Base-by-base conservation (phyloP, 1,140 invertebrate genomes). In the Acromyrmex echinatior region DNA sequence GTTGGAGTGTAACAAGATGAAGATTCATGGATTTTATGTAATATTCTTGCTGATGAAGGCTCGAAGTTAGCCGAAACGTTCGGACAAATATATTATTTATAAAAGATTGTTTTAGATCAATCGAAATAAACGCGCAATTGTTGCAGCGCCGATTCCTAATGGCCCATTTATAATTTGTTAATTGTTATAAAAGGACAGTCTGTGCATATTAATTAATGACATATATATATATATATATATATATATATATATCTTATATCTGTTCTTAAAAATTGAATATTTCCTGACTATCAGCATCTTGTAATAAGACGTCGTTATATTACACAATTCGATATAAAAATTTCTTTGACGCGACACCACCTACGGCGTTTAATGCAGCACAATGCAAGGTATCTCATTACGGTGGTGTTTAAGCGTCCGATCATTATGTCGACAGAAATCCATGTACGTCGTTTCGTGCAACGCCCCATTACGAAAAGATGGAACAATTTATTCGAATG, bases 401-500 rank as follows among this genome's bases (percentile, higher is more conserved):
- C 25, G 60, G 39, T 21, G 16, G 39, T 53, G 7, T 35, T 68
- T 16, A 60, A 60, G 14, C 63, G 45, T 21, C 28, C 21, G 49
- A 70, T 39, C 78, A 70, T 81, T 70, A 70, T 53, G 31, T 25
- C n/a, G 63, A 31, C 18, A 53, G 12, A 60, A 73, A 60, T 58
- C 51, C 28, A n/a, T 6, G 51, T 81, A 45, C 21, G 10, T 51
- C 10, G 7, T 39, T 9, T 58, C 74, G 60, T 18, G 21, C 49
- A 66, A 53, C 53, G 49, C 9, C 49, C 78, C 31, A n/a, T 65
- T 51, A 51, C 35, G 39, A 84, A 84, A 49, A 28, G 4, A n/a
- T 51, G 31, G 39, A 35, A 63, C 53, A 62, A 51, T 74, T 84
- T 63, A 74, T 62, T 56, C 28, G 49, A 84, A 62, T 84, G 60